These are phyloP conservation scores for Acrobeloides nanus DNA, from an alignment of 2,888 invertebrate species.

Conservation along the genomic window DNA sequence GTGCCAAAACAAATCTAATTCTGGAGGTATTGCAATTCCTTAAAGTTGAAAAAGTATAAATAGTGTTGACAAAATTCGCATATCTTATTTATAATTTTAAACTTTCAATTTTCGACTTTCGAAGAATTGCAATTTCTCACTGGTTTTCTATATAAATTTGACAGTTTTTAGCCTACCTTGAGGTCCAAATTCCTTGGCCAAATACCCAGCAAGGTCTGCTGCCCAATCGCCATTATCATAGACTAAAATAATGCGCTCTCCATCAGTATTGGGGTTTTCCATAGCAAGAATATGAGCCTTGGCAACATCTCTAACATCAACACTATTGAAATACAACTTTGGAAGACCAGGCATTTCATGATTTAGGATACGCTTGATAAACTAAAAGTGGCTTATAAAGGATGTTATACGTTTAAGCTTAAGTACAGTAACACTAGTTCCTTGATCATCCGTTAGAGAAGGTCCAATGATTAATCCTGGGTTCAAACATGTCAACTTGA, in stretches of 20 bases:
- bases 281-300: conserved; percentile 59
- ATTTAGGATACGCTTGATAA: conserved; percentile 41
- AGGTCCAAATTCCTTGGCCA: conserved; percentile 57
- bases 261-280: conserved; percentile 56
- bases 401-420: too few relatives aligned
- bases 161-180: conserved; percentile 52
- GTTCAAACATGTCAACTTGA: conserved; percentile 59
- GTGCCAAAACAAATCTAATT: too few relatives aligned
- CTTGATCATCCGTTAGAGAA: conserved; percentile 51
- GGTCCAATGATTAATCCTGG: conserved; percentile 60
- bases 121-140: too few relatives aligned
- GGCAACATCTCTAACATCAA: conserved; percentile 61
- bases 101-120: too few relatives aligned
- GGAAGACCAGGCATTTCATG: conserved; percentile 50
- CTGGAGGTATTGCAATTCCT: too few relatives aligned
- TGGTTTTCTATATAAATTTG: not conserved
- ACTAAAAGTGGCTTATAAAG: not conserved
- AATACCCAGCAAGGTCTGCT: too few relatives aligned
- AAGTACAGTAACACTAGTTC: conserved; percentile 46
- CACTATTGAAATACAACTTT: conserved; percentile 56
- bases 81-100: too few relatives aligned
- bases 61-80: too few relatives aligned
- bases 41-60: too few relatives aligned
- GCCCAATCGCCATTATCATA: too few relatives aligned
- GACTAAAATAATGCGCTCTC: conserved; percentile 56